Evolutionary conservation across 2,113 vertebrate species (phyloP), one percentile per base, ranked within the genome.

Genomic region (Podilymbus podiceps): DNA sequence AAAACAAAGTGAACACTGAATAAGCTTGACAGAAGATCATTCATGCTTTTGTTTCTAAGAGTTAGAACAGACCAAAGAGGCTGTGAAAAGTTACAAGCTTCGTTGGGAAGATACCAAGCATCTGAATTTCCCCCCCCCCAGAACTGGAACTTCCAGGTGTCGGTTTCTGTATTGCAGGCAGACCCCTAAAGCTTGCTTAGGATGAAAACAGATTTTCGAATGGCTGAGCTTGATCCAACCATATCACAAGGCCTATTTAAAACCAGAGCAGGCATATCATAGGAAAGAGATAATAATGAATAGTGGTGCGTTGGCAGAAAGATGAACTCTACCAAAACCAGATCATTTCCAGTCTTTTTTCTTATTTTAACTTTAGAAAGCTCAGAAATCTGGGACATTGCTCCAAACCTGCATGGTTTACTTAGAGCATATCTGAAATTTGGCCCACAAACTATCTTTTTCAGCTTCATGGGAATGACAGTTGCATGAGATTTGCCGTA

Each of bases 351-450:
- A 90, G 60, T 40, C 72, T 71, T 49, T 47, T 89, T 59, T 78
- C 59, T 84, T 67, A 81, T 86, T 96, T 87, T 92, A 95, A 85
- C 81, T 86, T 46, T 14, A 75, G 80, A 81, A 60, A 78, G 49
- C 56, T 84, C 55, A 59, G 75, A 67, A 50, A 58, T 44, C 2
- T 24, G 72, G 55, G 79, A 12, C 42, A 11, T 12, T 30, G 75
- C 58, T 74, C 59, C 78, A 46, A 44, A 91, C 86, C 2, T 63
- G 42, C 67, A 12, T 6, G 85, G 85, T 67, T 85, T 79, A 60
- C 95, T 55, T 8, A 1, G 2, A 79, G 87, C 53, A 21, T 5
- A 5, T 44, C 63, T 90, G 78, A 27, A 84, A 16, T 67, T 28
- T 73, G 84, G 78, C 95, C 31, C 71, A 49, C 21, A 31, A 16